phyloP scores from a whole-genome alignment of 2,888 invertebrate genomes.

The Dinocampus coccinellae region DNA sequence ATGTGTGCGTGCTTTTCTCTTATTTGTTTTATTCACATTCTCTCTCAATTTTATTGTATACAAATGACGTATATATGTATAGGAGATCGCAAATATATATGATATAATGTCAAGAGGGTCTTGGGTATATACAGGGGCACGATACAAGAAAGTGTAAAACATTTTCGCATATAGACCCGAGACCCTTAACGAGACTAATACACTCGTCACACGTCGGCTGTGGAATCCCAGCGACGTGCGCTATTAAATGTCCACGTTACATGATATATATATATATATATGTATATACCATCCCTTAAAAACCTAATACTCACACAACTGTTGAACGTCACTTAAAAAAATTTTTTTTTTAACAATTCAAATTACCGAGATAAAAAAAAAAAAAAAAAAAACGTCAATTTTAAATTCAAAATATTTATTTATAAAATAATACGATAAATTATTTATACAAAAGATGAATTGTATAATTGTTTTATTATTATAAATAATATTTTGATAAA shows the following conservation, averaged over 20 bases:
- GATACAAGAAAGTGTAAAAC: slow-evolving; percentile 41
- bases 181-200: slow-evolving; percentile 59
- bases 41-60: slow-evolving; percentile 2
- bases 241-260: slow-evolving; percentile 45
- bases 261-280: slow-evolving; percentile 50
- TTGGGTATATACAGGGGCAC: not conserved
- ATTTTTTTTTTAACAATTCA: too few species aligned
- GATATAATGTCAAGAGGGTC: too few species aligned
- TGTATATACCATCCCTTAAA: too few species aligned
- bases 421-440: too few species aligned
- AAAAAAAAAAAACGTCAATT: too few species aligned
- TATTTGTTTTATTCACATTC: slow-evolving; percentile 28
- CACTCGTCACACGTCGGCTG: slow-evolving; percentile 34
- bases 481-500: slow-evolving; percentile 26
- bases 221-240: slow-evolving; percentile 29
- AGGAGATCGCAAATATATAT: too few species aligned
- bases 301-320: slow-evolving; percentile 59
- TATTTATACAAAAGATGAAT: too few species aligned
- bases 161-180: slow-evolving; percentile 35
- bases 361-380: too few species aligned
- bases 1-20: not conserved
- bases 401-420: too few species aligned
- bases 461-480: too few species aligned
- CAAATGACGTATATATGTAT: not conserved
- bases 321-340: slow-evolving; percentile 64